Evolutionary conservation across 2,888 invertebrate genomes (phyloP).

Genomic region (Drosophila dives): DNA sequence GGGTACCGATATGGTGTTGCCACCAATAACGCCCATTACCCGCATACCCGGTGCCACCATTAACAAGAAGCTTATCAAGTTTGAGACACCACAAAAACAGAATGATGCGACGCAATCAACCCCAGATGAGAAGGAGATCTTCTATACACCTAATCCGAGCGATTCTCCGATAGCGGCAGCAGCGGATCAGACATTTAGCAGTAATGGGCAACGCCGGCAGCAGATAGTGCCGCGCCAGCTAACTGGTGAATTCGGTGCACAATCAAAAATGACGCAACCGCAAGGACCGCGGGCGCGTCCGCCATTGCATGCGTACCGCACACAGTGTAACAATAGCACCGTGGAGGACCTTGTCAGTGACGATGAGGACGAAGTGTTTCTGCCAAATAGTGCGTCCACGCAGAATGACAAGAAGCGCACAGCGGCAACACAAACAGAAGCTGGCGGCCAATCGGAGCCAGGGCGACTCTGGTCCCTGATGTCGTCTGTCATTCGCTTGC

Average conservation of each 20-base stretch:
- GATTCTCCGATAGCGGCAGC: background rate
- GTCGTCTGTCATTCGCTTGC: constrained; percentile 80
- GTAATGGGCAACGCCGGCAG: constrained; percentile 31
- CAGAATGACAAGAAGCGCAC: constrained; percentile 51
- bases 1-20: constrained; percentile 45
- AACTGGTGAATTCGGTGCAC: constrained; percentile 55
- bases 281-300: constrained; percentile 56
- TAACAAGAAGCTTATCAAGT: constrained; percentile 81
- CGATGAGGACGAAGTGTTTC: constrained; percentile 59
- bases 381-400: constrained; percentile 60
- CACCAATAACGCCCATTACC: constrained; percentile 76
- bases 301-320: constrained; percentile 55
- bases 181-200: background rate
- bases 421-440: background rate
- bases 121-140: constrained; percentile 51
- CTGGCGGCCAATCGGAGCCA: constrained; percentile 21
- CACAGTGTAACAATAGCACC: constrained; percentile 45
- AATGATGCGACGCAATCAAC: constrained; percentile 19
- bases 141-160: constrained; percentile 70
- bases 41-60: constrained; percentile 74
- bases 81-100: constrained; percentile 78
- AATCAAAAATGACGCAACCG: constrained; percentile 25
- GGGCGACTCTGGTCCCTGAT: constrained; percentile 75
- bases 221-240: constrained; percentile 62
- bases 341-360: constrained; percentile 63